These are phyloP conservation scores for Haliclona indistincta DNA, from an alignment of 37 sponge, comb jelly and placozoan genomes.

Conservation along the genomic window DNA sequence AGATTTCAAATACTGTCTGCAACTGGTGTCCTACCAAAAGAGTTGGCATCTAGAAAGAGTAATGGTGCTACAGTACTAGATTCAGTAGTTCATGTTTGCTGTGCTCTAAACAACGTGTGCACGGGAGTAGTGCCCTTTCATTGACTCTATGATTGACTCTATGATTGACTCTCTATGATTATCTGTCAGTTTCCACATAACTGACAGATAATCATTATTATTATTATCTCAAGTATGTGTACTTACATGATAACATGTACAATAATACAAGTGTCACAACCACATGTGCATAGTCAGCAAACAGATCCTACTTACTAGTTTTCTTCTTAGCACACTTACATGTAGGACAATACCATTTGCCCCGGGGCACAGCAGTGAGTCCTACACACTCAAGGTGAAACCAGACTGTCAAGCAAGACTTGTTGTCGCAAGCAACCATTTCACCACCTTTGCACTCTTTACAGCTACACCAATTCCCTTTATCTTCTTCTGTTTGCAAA, in stretches of 20 bases:
- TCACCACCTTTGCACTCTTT: conserved; percentile 32
- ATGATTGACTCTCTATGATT: too few relatives aligned
- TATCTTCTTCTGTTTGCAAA: conserved; percentile 14
- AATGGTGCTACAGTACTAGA: conserved; percentile 22
- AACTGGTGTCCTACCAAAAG: conserved; percentile 27
- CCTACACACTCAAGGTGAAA: conserved; percentile 25
- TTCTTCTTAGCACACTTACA: conserved; percentile 1
- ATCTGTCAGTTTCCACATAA: too few relatives aligned
- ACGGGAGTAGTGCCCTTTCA: conserved; percentile 25
- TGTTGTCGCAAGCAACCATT: conserved; percentile 50
- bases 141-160: background rate
- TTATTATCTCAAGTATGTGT: background rate
- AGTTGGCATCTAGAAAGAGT: conserved; percentile 10
- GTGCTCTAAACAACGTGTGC: conserved; percentile 53
- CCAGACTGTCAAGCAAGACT: conserved; percentile 34
- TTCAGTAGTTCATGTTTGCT: conserved; percentile 50
- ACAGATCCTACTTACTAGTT: too few relatives aligned
- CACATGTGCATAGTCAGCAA: too few relatives aligned
- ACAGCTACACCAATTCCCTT: conserved; percentile 45
- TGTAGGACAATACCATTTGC: conserved; percentile 46
- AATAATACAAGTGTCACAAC: too few relatives aligned
- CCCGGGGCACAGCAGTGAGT: conserved; percentile 9
- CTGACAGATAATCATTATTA: background rate
- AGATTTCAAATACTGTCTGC: conserved; percentile 31
- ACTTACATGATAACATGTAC: too few relatives aligned